Evolutionary conservation across 1,140 invertebrate genomes (phyloP), one percentile per base, ranked within the genome.

Genomic region (Apis florea): DNA sequence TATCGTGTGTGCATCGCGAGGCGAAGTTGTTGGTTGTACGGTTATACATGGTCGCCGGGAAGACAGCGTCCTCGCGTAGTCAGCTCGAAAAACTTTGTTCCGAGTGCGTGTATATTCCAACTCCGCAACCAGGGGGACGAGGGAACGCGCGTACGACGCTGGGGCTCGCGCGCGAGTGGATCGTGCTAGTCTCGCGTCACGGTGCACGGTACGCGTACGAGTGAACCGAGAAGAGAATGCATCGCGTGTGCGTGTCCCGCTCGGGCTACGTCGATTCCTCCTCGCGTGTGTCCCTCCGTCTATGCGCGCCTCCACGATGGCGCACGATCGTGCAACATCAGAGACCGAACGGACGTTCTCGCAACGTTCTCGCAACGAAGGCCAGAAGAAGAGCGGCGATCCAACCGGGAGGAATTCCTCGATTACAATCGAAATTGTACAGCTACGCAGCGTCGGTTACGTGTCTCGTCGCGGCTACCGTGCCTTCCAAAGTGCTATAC

Each of bases 161-260:
- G 70, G 78, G 70, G 78, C 19, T 63, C 69, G 78, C 59, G 70
- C 78, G 84, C 84, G 75, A 85, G 85, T 85, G 85, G 85, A 72
- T 76, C 63, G 63, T 59, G 83, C 47, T 63, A 26, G 72, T 58
- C 71, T 77, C 66, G 54, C 59, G 59, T 80, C 82, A 47, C 58
- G 63, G 73, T 66, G 51, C 71, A 72, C 80, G 79, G 61, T 63
- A 64, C 59, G 64, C 72, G 83, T 74, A 26, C 59, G 59, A 53
- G 63, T 66, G 51, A 19, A 26, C 63, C 12, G 31, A 40, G 31
- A 19, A 64, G 26, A 21, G 58, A 17, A 26, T 56, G 83, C 61
- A 72, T 74, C 59, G 71, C n/a, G 83, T 68, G 77, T 61, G 71
- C 56, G 51, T 73, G 84, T 12, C 54, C 19, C 83, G 73, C 73